A percentile compares a stretch with the other conserved stretches of the same genome.
phyloP scores from a whole-genome alignment of 2,113 vertebrate genomes.

The Trachemys scripta region DNA sequence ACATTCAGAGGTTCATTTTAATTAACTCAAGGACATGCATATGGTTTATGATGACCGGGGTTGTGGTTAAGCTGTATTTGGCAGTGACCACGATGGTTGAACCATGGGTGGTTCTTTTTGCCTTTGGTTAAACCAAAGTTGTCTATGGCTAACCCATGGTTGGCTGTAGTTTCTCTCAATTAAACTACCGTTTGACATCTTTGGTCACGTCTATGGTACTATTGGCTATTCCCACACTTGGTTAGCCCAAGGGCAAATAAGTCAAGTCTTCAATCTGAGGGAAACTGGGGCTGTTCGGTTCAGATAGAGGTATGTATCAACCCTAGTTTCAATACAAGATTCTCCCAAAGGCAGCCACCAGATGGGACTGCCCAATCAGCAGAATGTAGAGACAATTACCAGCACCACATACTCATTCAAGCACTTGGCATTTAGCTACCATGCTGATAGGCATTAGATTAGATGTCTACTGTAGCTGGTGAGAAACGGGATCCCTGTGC shows the following conservation, averaged over 20 bases:
- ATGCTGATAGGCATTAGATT: background rate
- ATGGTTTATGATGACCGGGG: background rate
- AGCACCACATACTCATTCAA: background rate
- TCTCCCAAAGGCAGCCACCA: background rate
- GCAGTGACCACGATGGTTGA: background rate
- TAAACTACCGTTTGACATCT: background rate
- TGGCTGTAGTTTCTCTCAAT: background rate
- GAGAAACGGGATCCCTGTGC: background rate
- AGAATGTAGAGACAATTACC: background rate
- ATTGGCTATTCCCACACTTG: background rate
- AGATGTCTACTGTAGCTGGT: background rate
- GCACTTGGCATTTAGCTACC: background rate
- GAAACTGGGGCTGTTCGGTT: background rate
- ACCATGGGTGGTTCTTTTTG: background rate
- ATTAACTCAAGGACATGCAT: constrained; percentile 22
- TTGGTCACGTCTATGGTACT: background rate
- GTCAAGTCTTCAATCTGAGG: background rate
- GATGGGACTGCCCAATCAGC: background rate
- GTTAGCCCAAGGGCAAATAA: background rate
- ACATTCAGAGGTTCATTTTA: constrained; percentile 49
- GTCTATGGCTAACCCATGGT: background rate
- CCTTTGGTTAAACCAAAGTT: background rate
- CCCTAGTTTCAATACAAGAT: background rate
- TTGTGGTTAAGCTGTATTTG: background rate
- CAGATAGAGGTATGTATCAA: background rate